Evolutionary conservation across 2,888 invertebrate genomes (phyloP).

Genomic region (Apodemia zela): DNA sequence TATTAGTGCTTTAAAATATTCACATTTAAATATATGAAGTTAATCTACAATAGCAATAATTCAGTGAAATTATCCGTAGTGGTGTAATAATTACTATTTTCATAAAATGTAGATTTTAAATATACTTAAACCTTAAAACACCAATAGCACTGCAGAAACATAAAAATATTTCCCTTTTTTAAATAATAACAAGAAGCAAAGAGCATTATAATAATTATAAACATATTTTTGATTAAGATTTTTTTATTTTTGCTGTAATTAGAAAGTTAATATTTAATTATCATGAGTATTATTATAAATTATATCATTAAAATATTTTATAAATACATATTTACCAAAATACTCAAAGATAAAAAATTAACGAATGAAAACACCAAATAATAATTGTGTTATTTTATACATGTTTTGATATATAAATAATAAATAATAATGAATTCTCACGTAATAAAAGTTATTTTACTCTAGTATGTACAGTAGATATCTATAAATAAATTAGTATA

Average conservation of each 20-base stretch:
- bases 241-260: neutral
- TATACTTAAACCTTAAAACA: conserved; percentile 14
- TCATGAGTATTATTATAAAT: neutral
- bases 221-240: neutral
- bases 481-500: too few relatives aligned
- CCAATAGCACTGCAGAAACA: neutral
- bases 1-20: conserved; percentile 53
- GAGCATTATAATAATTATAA: too few relatives aligned
- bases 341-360: conserved; percentile 1
- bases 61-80: conserved; percentile 44
- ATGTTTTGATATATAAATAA: too few relatives aligned
- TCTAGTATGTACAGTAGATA: too few relatives aligned
- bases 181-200: neutral
- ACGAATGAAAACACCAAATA: neutral
- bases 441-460: too few relatives aligned
- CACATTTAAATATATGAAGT: conserved; percentile 46
- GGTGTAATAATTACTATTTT: conserved; percentile 39
- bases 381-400: neutral
- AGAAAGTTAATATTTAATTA: neutral
- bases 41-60: conserved; percentile 58
- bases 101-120: conserved; percentile 19
- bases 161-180: neutral
- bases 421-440: too few relatives aligned
- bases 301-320: neutral
- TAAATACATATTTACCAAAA: neutral